These are phyloP conservation scores for Entomobrya multifasciata DNA, from an alignment of 2,888 invertebrate species.

Conservation along the genomic window DNA sequence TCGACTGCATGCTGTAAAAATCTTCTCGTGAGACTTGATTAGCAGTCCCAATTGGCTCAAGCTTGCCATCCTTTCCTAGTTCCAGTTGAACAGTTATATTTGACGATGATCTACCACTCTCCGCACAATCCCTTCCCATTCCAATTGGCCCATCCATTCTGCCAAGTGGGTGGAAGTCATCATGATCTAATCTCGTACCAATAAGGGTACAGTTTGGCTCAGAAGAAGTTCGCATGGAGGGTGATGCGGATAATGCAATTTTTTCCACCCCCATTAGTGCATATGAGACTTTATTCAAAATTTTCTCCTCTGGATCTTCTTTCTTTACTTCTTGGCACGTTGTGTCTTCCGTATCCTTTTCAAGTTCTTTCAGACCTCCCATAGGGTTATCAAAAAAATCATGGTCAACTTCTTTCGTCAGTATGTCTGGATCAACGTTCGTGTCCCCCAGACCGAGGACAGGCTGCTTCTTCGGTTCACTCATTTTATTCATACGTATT, in stretches of 20 bases:
- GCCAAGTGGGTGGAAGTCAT: neutral
- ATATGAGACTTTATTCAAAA: constrained; percentile 10
- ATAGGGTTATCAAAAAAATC: constrained; percentile 75
- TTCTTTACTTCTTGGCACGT: constrained; percentile 27
- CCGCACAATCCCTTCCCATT: neutral
- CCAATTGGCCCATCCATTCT: neutral
- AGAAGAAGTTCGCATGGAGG: neutral
- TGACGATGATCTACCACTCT: constrained; percentile 50
- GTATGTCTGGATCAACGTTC: constrained; percentile 68
- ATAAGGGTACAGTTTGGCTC: neutral
- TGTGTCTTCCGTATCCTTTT: neutral
- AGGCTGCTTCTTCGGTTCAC: constrained; percentile 42
- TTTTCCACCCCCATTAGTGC: neutral
- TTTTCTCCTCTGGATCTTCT: neutral
- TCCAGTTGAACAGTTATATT: constrained; percentile 52
- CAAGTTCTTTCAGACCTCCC: neutral
- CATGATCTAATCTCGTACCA: constrained; percentile 27
- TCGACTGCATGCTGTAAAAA: constrained; percentile 54
- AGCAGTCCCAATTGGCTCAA: neutral
- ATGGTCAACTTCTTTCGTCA: constrained; percentile 74
- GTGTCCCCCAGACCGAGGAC: constrained; percentile 68
- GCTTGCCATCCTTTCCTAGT: constrained; percentile 25
- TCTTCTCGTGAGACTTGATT: neutral
- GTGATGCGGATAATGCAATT: neutral
- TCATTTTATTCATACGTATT: constrained; percentile 19